Evolutionary conservation across 2,888 invertebrate species (phyloP).

Genomic region (Ormyrus labotus): DNA sequence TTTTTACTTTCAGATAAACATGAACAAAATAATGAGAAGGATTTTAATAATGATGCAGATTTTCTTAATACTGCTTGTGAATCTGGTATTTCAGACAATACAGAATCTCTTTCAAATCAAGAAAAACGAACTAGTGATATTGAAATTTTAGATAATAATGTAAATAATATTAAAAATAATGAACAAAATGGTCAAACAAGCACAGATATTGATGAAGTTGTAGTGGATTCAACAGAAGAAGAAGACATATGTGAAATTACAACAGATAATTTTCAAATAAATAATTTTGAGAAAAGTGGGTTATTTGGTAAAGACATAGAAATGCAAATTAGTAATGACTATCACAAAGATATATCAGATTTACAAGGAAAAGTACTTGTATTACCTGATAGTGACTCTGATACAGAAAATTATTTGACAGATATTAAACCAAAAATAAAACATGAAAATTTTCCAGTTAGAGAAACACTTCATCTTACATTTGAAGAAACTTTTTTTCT

Average conservation of each 20-base stretch:
- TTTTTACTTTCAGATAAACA: neutral
- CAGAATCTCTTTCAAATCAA: constrained; percentile 10
- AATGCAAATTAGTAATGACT: constrained; percentile 50
- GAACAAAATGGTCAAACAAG: constrained; percentile 35
- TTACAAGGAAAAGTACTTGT: constrained; percentile 77
- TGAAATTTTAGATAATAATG: constrained; percentile 46
- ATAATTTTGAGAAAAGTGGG: constrained; percentile 41
- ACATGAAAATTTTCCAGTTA: constrained; percentile 78
- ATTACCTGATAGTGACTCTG: constrained; percentile 82
- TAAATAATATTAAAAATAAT: constrained; percentile 42
- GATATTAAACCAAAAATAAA: constrained; percentile 80
- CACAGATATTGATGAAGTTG: constrained; percentile 62
- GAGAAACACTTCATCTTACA: constrained; percentile 82
- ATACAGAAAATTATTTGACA: constrained; percentile 80
- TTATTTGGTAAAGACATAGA: constrained; percentile 46
- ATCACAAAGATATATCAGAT: constrained; percentile 60
- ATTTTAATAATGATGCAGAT: constrained; percentile 9
- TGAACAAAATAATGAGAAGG: neutral
- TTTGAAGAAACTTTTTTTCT: constrained; percentile 89
- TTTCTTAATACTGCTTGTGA: constrained; percentile 12
- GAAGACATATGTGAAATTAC: constrained; percentile 66
- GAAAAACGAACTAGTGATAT: constrained; percentile 48
- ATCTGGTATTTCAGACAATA: constrained; percentile 4
- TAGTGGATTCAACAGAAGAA: constrained; percentile 66
- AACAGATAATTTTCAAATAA: constrained; percentile 60